phyloP scores from a whole-genome alignment of 92 coral and sea anemone genomes.

The Diadumene lineata region DNA sequence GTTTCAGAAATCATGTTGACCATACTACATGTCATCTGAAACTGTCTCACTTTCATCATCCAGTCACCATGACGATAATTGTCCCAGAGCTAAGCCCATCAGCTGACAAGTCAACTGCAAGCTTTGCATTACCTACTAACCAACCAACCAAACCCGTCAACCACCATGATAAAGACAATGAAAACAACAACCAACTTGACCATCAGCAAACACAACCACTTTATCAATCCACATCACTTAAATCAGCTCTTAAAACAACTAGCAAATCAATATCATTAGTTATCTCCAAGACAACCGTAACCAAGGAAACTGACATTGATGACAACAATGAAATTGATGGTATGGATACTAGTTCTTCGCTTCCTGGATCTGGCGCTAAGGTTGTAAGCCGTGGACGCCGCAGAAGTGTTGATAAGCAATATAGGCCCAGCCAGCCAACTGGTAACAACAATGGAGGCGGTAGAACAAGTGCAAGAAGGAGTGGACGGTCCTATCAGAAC shows the following conservation, averaged over 20 bases:
- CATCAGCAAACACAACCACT: background rate
- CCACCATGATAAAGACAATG: background rate
- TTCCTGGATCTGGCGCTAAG: constrained; percentile 7
- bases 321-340: background rate
- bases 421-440: constrained; percentile 39
- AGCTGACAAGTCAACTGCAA: background rate
- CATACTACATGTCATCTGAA: background rate
- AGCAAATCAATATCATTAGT: constrained; percentile 16
- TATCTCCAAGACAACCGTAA: constrained; percentile 14
- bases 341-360: background rate
- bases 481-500: constrained; percentile 62
- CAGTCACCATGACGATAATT: constrained; percentile 22
- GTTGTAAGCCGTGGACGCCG: constrained; percentile 64
- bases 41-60: too few species aligned
- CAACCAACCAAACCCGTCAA: background rate
- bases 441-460: constrained; percentile 41
- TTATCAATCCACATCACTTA: constrained; percentile 7
- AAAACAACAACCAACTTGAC: too few species aligned
- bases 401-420: constrained; percentile 68
- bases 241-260: constrained; percentile 16
- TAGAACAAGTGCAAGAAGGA: constrained; percentile 54
- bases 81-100: constrained; percentile 13
- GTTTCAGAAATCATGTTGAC: constrained; percentile 8
- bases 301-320: background rate
- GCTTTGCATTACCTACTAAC: background rate